Conservation (phyloP, 1,140 invertebrate genomes). For the Calephelis nemesis region DNA sequence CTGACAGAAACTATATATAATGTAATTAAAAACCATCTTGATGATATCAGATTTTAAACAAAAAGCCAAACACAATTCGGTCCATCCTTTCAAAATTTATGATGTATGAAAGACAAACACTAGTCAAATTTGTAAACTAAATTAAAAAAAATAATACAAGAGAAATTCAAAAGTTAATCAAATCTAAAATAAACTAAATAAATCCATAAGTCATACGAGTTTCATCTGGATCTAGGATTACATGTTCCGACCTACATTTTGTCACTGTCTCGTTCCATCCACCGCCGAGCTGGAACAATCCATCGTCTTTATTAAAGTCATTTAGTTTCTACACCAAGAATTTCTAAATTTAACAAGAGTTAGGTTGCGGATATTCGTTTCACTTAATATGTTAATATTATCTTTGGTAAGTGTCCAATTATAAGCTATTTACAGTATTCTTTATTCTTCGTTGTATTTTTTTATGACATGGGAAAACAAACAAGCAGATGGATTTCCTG, state of each 20-base stretch:
- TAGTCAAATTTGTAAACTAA: too few species aligned
- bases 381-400: conserved; percentile 11
- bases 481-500: too few species aligned
- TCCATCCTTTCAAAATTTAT: too few species aligned
- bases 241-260: conserved; percentile 13
- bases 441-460: too few species aligned
- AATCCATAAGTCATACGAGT: conserved; percentile 4
- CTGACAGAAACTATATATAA: too few species aligned
- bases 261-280: conserved; percentile 4
- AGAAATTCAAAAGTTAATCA: background rate
- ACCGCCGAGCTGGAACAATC: conserved; percentile 4
- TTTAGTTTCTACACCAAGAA: conserved; percentile 10
- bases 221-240: conserved; percentile 13
- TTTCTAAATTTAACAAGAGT: conserved; percentile 11
- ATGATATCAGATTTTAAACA: too few species aligned
- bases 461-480: too few species aligned
- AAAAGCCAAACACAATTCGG: too few species aligned
- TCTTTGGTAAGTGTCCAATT: background rate
- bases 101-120: too few species aligned
- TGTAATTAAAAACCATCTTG: too few species aligned
- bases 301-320: conserved; percentile 16
- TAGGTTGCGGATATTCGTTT: conserved; percentile 5
- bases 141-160: background rate
- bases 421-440: background rate
- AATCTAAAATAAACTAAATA: conserved; percentile 1